Percentiles rank a stretch among this genome's conserved stretches.
These are phyloP conservation scores for Popillia japonica DNA, from an alignment of 1,140 invertebrate genomes.

Conservation along the genomic window DNA sequence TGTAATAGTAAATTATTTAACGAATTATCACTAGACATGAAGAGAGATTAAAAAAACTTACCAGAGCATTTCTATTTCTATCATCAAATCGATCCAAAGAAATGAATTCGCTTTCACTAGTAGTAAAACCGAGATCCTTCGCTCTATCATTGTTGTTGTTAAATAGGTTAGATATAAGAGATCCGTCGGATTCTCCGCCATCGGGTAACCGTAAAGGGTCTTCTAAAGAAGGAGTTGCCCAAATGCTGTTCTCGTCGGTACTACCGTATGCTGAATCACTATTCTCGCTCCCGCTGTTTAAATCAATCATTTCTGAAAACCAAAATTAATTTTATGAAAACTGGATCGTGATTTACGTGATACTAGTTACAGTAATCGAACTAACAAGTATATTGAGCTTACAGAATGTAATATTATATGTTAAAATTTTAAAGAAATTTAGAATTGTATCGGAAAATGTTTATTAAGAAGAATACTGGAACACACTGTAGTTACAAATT, in stretches of 20 bases:
- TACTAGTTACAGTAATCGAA: background rate
- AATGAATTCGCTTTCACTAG: constrained; percentile 58
- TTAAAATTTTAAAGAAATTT: no score
- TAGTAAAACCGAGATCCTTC: constrained; percentile 57
- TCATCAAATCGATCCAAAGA: constrained; percentile 56
- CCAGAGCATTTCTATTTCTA: constrained; percentile 53
- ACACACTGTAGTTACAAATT: no score
- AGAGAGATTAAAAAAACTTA: constrained; percentile 40
- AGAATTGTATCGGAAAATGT: no score
- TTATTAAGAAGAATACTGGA: no score
- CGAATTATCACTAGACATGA: constrained; percentile 1
- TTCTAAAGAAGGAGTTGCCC: constrained; percentile 52
- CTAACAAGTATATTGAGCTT: background rate
- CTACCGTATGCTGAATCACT: constrained; percentile 1
- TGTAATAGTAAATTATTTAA: constrained; percentile 42
- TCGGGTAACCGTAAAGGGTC: constrained; percentile 56
- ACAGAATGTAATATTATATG: background rate
- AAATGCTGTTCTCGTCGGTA: constrained; percentile 37
- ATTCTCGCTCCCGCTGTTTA: constrained; percentile 28
- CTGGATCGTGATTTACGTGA: no score
- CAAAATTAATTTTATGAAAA: constrained; percentile 6
- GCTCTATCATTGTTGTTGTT: constrained; percentile 56
- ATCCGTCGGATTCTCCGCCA: constrained; percentile 47
- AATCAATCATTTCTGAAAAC: constrained; percentile 42
- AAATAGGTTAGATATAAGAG: constrained; percentile 53